Percentiles rank a stretch among this genome's conserved stretches.
These are phyloP conservation scores for Nylanderia fulva DNA, from an alignment of 1,140 invertebrate genomes.

Conservation along the genomic window DNA sequence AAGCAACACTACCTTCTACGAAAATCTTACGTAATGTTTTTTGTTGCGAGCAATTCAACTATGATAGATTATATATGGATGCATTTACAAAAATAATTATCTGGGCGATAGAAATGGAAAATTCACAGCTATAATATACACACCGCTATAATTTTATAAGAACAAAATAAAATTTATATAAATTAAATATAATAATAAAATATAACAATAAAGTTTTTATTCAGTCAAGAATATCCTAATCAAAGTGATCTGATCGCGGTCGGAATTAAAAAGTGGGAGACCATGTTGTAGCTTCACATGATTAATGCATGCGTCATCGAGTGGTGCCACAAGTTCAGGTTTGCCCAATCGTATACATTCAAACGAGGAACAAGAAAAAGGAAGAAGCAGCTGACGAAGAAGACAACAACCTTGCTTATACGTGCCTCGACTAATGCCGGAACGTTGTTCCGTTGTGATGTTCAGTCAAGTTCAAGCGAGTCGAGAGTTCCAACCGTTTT, in stretches of 20 bases:
- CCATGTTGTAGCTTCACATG: not conserved
- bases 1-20: too few relatives aligned
- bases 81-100: too few relatives aligned
- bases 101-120: not conserved
- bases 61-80: too few relatives aligned
- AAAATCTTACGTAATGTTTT: too few relatives aligned
- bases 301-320: not conserved
- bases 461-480: slow-evolving; percentile 66
- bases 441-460: not conserved
- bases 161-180: too few relatives aligned
- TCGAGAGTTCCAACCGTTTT: slow-evolving; percentile 41
- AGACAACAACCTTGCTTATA: slow-evolving; percentile 42
- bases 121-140: not conserved
- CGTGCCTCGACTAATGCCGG: not conserved
- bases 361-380: not conserved
- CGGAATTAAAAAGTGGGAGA: not conserved
- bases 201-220: too few relatives aligned
- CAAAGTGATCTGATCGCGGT: not conserved
- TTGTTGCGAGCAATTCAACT: too few relatives aligned
- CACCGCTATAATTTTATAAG: not conserved
- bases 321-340: not conserved
- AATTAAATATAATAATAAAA: too few relatives aligned
- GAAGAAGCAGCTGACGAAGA: not conserved
- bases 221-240: not conserved
- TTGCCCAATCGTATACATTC: not conserved